A percentile compares a stretch with the other conserved stretches of the same genome.
phyloP scores from a whole-genome alignment of 2,888 invertebrate species.

The Hoplodrina ambigua region DNA sequence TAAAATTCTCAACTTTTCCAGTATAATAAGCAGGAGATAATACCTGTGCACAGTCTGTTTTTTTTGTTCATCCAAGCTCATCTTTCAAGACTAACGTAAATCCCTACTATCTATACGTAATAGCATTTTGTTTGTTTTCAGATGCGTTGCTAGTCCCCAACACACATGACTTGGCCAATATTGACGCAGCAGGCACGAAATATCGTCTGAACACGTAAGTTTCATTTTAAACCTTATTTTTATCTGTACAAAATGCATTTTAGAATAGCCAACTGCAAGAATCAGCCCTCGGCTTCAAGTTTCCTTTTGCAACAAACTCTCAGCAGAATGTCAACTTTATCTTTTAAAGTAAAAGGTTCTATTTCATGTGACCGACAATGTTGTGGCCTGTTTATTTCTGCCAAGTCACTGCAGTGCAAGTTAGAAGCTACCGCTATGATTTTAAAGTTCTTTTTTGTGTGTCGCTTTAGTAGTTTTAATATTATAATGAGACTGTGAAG shows the following conservation, averaged over 20 bases:
- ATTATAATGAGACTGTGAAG: conserved; percentile 78
- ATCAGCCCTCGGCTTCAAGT: conserved; percentile 56
- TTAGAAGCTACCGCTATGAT: conserved; percentile 21
- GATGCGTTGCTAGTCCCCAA: conserved; percentile 78
- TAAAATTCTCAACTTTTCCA: background rate
- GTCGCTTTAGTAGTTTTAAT: conserved; percentile 70
- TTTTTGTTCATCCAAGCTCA: conserved; percentile 21
- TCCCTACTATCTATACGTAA: conserved; percentile 58
- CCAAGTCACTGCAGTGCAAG: conserved; percentile 2
- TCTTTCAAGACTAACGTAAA: conserved; percentile 24
- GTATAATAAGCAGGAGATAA: conserved; percentile 13
- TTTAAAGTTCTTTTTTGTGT: conserved; percentile 54
- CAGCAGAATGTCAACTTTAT: conserved; percentile 66
- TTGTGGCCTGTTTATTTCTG: conserved; percentile 16
- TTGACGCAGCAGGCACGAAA: conserved; percentile 67
- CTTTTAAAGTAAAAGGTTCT: conserved; percentile 37
- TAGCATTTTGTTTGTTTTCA: conserved; percentile 78
- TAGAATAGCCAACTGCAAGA: conserved; percentile 14
- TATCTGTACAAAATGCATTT: conserved; percentile 34
- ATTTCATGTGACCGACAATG: conserved; percentile 50
- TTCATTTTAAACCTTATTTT: conserved; percentile 63
- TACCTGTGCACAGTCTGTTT: conserved; percentile 13
- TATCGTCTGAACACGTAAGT: conserved; percentile 73
- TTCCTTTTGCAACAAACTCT: conserved; percentile 42
- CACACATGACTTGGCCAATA: conserved; percentile 74